Evolutionary conservation across 2,113 vertebrate species (phyloP).

Genomic region (Toxotes jaculatrix): DNA sequence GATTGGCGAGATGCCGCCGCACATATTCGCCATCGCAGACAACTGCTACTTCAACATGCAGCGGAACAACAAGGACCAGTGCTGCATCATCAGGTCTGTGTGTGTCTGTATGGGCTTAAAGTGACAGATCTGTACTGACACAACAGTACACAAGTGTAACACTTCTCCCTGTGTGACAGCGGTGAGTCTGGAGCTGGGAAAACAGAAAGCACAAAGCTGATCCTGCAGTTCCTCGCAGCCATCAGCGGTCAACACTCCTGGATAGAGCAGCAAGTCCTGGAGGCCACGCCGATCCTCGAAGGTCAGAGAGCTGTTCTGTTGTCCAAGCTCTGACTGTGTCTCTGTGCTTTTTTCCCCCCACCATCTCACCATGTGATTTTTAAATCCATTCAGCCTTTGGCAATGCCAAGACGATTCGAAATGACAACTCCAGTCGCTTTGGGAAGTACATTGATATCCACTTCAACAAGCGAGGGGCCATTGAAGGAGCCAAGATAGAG

Average conservation of each 20-base stretch:
- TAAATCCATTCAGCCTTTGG: slow-evolving; percentile 72
- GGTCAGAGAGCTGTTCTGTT: slow-evolving; percentile 80
- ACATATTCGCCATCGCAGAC: slow-evolving; percentile 98
- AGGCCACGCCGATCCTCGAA: slow-evolving; percentile 98
- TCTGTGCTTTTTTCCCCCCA: background rate
- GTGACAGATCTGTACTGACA: too few species aligned
- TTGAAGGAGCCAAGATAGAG: slow-evolving; percentile 82
- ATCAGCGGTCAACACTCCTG: slow-evolving; percentile 98
- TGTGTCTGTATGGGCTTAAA: background rate
- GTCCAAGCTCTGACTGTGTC: background rate
- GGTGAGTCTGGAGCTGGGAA: slow-evolving; percentile 98
- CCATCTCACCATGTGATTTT: background rate
- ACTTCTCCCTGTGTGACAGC: slow-evolving; percentile 72
- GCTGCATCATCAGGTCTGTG: slow-evolving; percentile 96
- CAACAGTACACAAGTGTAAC: background rate
- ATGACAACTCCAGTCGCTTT: slow-evolving; percentile 83
- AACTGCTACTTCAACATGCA: slow-evolving; percentile 99
- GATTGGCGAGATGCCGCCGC: slow-evolving; percentile 97
- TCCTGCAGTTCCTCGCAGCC: slow-evolving; percentile 96
- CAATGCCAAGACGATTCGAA: slow-evolving; percentile 82
- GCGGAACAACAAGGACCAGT: slow-evolving; percentile 96
- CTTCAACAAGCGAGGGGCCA: slow-evolving; percentile 81
- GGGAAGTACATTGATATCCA: slow-evolving; percentile 82
- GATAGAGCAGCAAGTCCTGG: slow-evolving; percentile 98
- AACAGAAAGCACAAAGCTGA: slow-evolving; percentile 97